phyloP scores from a whole-genome alignment of 1,140 invertebrate genomes.

The Pseudomyrmex gracilis region DNA sequence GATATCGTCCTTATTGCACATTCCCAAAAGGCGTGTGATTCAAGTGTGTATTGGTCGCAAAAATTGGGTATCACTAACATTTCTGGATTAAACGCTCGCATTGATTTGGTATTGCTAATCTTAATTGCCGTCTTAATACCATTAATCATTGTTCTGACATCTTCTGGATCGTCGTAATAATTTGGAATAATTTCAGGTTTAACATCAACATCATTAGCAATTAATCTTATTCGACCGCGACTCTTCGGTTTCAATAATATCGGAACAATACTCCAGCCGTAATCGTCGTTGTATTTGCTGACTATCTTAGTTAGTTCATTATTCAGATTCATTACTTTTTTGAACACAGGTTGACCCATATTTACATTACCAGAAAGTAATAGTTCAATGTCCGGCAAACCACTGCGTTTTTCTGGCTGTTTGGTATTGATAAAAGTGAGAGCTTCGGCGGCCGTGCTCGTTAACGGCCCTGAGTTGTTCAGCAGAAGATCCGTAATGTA shows the following conservation, averaged over 20 bases:
- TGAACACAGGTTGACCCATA: constrained; percentile 85
- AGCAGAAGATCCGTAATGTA: constrained; percentile 84
- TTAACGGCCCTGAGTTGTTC: constrained; percentile 89
- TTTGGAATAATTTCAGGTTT: constrained; percentile 93
- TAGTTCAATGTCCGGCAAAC: constrained; percentile 91
- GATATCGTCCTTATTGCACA: constrained; percentile 90
- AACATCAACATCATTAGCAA: constrained; percentile 88
- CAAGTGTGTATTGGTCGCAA: constrained; percentile 88
- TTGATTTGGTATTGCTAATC: constrained; percentile 86
- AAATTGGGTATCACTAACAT: constrained; percentile 88
- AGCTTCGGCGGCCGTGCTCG: constrained; percentile 93
- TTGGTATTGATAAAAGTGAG: constrained; percentile 91
- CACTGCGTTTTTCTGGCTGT: constrained; percentile 87
- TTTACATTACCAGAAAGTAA: constrained; percentile 88
- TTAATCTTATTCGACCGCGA: constrained; percentile 89
- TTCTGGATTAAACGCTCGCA: constrained; percentile 87
- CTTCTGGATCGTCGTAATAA: constrained; percentile 89
- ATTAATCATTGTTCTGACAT: constrained; percentile 88
- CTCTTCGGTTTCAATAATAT: constrained; percentile 91
- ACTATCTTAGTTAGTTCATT: constrained; percentile 85
- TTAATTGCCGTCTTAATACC: constrained; percentile 88
- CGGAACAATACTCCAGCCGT: constrained; percentile 89
- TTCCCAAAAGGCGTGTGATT: constrained; percentile 90
- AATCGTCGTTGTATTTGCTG: constrained; percentile 84
- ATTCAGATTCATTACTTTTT: constrained; percentile 83